Evolutionary conservation across 2,888 invertebrate genomes (phyloP).

Genomic region (Sarcophaga carnaria): DNA sequence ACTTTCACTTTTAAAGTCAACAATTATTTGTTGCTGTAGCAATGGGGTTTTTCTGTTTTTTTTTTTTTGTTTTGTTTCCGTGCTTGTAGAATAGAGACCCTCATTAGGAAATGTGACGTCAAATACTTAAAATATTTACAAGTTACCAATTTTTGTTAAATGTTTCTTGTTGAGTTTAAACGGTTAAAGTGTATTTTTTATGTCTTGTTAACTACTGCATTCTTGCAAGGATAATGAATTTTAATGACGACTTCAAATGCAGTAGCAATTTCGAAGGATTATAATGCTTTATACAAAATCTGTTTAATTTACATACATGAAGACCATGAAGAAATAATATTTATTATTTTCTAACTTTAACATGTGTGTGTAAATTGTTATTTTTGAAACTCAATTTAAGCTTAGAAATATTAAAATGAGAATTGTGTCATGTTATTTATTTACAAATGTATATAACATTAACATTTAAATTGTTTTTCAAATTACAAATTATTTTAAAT

Average conservation of each 20-base stretch:
- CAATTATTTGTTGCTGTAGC: not conserved
- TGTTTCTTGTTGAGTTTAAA: constrained; percentile 14
- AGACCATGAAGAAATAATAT: too few species aligned
- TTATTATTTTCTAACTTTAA: too few species aligned
- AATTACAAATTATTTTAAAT: too few species aligned
- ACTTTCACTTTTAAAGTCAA: not conserved
- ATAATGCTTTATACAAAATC: too few species aligned
- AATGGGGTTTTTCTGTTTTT: constrained; percentile 14
- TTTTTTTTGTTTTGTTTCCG: not conserved
- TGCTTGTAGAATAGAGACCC: not conserved
- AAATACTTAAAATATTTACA: constrained; percentile 52
- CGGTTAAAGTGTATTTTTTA: constrained; percentile 6
- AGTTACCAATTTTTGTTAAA: constrained; percentile 59
- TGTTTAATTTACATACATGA: too few species aligned
- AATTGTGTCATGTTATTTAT: too few species aligned
- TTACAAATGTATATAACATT: too few species aligned
- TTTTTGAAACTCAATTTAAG: too few species aligned
- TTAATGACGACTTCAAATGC: constrained; percentile 46
- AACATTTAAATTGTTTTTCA: too few species aligned
- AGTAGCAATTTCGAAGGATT: not conserved
- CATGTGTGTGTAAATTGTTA: too few species aligned
- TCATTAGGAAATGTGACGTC: constrained; percentile 51
- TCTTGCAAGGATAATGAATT: constrained; percentile 63
- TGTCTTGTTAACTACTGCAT: constrained; percentile 65
- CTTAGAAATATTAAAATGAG: too few species aligned